Evolutionary conservation across 1,140 invertebrate species (phyloP), one percentile per base, ranked within the genome.

Genomic region (Cydia splendana): DNA sequence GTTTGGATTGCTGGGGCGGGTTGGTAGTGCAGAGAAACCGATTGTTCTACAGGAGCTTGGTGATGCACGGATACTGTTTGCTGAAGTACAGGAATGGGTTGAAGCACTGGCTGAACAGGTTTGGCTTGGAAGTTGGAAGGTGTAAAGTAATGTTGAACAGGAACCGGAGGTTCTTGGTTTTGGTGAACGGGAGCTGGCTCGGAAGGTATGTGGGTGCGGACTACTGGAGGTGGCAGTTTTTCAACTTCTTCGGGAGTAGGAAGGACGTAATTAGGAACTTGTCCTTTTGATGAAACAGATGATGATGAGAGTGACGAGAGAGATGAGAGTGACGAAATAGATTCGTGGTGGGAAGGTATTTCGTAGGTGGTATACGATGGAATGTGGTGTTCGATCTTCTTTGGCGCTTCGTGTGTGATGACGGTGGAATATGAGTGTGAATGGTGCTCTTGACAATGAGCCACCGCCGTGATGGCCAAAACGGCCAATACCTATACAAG

Each of bases 331-430:
- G 67, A 71, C 13, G 34, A 18, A 42, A 38, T 13, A 34, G 67
- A 71, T 71, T 71, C 67, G 9, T 71, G 67, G n/a, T 71, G 34
- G 34, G 30, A 18, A n/a, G 67, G 67, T 13, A 71, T 10, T 18
- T 38, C 15, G 34, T 38, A 71, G n/a, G 67, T 34, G 18, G 77
- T 79, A 5, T 77, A 48, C 12, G 74, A 42, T n/a, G 77, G 76
- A 28, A 71, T 13, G n/a, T 83, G 76, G 0, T 71, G 28, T 65
- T 79, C 51, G 7, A 76, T 51, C 42, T 81, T 81, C 30, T 81
- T 80, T 28, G 84, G 80, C 1, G 4, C 69, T 67, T 84, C 81
- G 62, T 85, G 82, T 53, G 79, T 76, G 4, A 85, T 77, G 4
- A 84, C 65, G 1, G 80, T 82, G 76, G 57, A 12, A 78, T 76